Evolutionary conservation across 2,888 invertebrate species (phyloP).

Genomic region (Hylaea fasciaria): DNA sequence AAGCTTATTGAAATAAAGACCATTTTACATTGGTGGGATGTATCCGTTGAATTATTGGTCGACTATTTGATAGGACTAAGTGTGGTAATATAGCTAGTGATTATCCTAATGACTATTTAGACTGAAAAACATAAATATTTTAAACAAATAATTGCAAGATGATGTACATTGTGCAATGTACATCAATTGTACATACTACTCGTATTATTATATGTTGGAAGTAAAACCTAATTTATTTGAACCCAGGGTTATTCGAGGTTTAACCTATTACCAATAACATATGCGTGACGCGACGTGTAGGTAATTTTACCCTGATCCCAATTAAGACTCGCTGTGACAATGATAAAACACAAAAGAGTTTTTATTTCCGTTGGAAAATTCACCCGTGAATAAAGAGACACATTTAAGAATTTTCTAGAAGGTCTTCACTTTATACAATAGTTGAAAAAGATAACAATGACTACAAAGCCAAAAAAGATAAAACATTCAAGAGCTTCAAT

Average conservation of each 20-base stretch:
- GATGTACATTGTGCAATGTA: no score
- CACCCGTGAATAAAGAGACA: background rate
- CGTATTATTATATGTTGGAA: no score
- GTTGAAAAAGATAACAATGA: background rate
- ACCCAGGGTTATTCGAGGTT: no score
- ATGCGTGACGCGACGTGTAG: conserved; percentile 1
- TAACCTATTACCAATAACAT: background rate
- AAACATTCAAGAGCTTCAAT: background rate
- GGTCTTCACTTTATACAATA: background rate
- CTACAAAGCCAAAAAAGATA: background rate
- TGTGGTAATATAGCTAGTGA: no score
- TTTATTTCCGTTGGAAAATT: background rate
- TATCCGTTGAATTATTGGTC: no score
- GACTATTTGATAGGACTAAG: no score
- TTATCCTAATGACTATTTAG: no score
- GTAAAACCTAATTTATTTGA: background rate
- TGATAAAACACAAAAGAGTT: conserved; percentile 1
- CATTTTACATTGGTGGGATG: background rate
- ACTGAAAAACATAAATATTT: no score
- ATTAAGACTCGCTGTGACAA: background rate
- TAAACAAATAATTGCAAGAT: no score
- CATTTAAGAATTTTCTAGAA: background rate
- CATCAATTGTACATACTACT: no score
- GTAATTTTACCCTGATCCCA: conserved; percentile 8
- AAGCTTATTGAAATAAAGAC: background rate